phyloP scores from a whole-genome alignment of 1,140 invertebrate genomes.

The Drosophila burlai region DNA sequence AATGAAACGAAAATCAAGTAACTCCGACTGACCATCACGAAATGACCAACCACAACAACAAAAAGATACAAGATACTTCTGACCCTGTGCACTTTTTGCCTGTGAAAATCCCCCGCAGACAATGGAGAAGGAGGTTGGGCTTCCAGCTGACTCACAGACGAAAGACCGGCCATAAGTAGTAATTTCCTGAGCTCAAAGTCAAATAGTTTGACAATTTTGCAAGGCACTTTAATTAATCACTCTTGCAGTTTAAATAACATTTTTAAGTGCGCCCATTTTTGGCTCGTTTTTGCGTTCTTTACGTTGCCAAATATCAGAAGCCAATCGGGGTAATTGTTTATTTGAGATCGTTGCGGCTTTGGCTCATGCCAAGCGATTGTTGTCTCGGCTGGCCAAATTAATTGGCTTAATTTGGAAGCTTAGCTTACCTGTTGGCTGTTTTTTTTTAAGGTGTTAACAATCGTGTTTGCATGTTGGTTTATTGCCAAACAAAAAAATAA shows the following conservation, averaged over 20 bases:
- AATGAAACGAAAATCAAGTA: slow-evolving; percentile 14
- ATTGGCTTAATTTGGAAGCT: slow-evolving; percentile 55
- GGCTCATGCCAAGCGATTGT: slow-evolving; percentile 62
- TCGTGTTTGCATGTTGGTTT: slow-evolving; percentile 64
- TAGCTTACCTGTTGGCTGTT: background rate
- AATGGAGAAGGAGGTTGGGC: slow-evolving; percentile 25
- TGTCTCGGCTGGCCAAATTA: slow-evolving; percentile 62
- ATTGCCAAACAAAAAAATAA: slow-evolving; percentile 13
- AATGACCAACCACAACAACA: slow-evolving; percentile 9
- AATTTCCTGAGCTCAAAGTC: slow-evolving; percentile 37
- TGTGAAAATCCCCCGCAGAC: slow-evolving; percentile 39
- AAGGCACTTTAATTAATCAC: slow-evolving; percentile 69
- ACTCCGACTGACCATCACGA: slow-evolving; percentile 28
- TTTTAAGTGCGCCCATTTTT: slow-evolving; percentile 33
- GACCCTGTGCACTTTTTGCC: slow-evolving; percentile 54
- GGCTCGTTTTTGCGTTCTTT: slow-evolving; percentile 40
- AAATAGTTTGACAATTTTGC: slow-evolving; percentile 52
- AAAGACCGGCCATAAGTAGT: slow-evolving; percentile 44
- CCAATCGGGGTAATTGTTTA: slow-evolving; percentile 60
- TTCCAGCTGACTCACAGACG: slow-evolving; percentile 18
- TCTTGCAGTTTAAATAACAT: slow-evolving; percentile 29
- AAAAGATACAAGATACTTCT: slow-evolving; percentile 7
- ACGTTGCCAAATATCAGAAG: slow-evolving; percentile 43
- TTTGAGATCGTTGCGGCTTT: slow-evolving; percentile 53
- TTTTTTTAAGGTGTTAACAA: slow-evolving; percentile 62